Conservation (phyloP, 2,113 vertebrate species). For the Aspiorhynchus laticeps region DNA sequence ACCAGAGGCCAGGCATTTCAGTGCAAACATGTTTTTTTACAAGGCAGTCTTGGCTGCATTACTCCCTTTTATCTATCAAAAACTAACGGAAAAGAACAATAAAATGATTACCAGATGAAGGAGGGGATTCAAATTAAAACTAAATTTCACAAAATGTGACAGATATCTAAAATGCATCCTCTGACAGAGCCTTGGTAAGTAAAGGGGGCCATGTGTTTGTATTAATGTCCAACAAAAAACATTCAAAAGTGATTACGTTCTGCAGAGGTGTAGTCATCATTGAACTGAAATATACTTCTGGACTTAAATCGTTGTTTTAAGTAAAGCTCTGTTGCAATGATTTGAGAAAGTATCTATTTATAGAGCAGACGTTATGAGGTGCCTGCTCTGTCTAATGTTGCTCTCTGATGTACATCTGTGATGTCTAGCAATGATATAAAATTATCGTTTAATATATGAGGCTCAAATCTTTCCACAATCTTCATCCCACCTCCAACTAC, state of each 20-base stretch:
- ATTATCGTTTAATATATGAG: conserved; percentile 15
- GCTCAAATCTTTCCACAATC: conserved; percentile 1
- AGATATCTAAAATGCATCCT: conserved; percentile 45
- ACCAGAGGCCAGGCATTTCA: conserved; percentile 88
- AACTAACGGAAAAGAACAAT: conserved; percentile 17
- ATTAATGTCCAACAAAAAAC: neutral
- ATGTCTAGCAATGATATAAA: conserved; percentile 22
- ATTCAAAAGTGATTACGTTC: neutral
- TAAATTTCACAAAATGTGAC: conserved; percentile 30
- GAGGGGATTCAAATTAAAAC: neutral
- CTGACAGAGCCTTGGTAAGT: conserved; percentile 29
- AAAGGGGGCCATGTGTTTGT: conserved; percentile 8
- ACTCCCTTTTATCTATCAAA: conserved; percentile 58
- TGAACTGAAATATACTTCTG: conserved; percentile 6
- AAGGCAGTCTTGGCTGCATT: conserved; percentile 91
- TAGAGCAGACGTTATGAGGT: neutral
- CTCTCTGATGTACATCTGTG: conserved; percentile 17
- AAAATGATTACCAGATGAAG: conserved; percentile 2
- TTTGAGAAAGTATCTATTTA: neutral
- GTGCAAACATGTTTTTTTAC: conserved; percentile 92
- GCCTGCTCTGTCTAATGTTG: neutral
- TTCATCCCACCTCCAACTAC: conserved; percentile 22
- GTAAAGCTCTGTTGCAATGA: neutral
- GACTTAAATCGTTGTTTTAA: neutral
- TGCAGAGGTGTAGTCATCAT: neutral